Base-by-base conservation (phyloP, 2,797 vertebrate genomes). In the Halcyon smyrnensis region DNA sequence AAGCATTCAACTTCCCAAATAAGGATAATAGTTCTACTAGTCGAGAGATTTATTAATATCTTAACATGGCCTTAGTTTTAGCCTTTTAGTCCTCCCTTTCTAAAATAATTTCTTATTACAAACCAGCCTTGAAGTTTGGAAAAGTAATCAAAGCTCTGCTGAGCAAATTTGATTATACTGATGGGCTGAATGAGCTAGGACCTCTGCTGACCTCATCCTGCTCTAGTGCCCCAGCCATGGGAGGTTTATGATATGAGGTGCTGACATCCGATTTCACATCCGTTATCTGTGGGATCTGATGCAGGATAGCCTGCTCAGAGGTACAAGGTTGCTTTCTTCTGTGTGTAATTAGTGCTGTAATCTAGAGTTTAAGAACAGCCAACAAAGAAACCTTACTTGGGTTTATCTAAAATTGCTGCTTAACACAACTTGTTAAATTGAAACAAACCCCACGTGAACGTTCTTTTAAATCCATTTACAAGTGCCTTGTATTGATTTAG, bases 401-500 rank as follows among this genome's bases (percentile, higher is more conserved):
- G 30, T 93, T 94, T 89, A 90, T 80, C 85, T 84, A 78, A 82
- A 93, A 90, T 84, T 79, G 28, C 48, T 93, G 41, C 59, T 84
- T 86, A 90, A 60, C 9, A 9, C 1, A 6, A 92, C 76, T 85
- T 89, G 79, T 86, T 91, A 88, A 88, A 95, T 88, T 93, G 91
- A 84, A 94, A 80, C 80, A 90, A 96, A 79, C 74, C 80, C 69
- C 32, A 8, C 60, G 27, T 65, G 74, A 73, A 79, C 79, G 79
- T 88, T 79, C 83, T 95, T 90, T 56, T 84, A 82, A 94, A 93
- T 91, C 89, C 84, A 57, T 85, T 94, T 96, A 89, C 84, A 96
- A 94, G 78, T 74, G 87, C 70, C 79, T 92, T 53, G 48, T 96
- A 96, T 97, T 90, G 95, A 97, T 97, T 83, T 74, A 77, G 68